Conservation (phyloP, 2,113 vertebrate genomes). For the Carassius auratus region DNA sequence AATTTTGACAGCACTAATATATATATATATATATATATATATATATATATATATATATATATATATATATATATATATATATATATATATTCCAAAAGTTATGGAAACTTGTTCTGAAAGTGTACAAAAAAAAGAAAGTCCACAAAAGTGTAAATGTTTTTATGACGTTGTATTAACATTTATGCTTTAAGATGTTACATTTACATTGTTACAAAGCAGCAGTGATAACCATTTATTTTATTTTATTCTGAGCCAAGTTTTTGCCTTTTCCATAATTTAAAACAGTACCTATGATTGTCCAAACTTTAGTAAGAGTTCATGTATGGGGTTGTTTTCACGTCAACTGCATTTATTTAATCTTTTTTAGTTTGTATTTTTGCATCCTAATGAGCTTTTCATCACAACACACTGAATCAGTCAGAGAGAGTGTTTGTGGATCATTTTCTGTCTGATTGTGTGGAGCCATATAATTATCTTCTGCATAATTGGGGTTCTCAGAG, state of each 20-base stretch:
- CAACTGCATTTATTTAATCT: not conserved
- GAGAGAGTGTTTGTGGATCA: constrained; percentile 13
- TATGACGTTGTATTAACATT: too few relatives aligned
- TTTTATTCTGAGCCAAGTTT: not conserved
- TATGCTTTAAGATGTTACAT: too few relatives aligned
- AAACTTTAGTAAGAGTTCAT: not conserved
- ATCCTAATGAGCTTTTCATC: constrained; percentile 24
- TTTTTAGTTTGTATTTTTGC: constrained; percentile 2
- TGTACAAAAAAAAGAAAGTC: too few relatives aligned
- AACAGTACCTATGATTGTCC: not conserved
- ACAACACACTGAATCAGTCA: constrained; percentile 13
- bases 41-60: too few relatives aligned
- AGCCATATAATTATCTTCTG: constrained; percentile 44
- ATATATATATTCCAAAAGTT: too few relatives aligned
- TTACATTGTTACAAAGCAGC: too few relatives aligned
- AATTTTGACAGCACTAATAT: too few relatives aligned
- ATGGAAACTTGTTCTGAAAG: too few relatives aligned
- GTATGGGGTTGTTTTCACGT: not conserved
- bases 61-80: too few relatives aligned
- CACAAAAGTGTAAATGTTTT: too few relatives aligned
- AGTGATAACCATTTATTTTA: too few relatives aligned
- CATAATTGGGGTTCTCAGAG: constrained; percentile 43
- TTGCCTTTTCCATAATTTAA: not conserved
- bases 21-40: too few relatives aligned
- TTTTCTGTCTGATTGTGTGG: constrained; percentile 31